Evolutionary conservation across 2,888 invertebrate species (phyloP), one percentile per base, ranked within the genome.

Genomic region (Melinopterus prodromus): DNA sequence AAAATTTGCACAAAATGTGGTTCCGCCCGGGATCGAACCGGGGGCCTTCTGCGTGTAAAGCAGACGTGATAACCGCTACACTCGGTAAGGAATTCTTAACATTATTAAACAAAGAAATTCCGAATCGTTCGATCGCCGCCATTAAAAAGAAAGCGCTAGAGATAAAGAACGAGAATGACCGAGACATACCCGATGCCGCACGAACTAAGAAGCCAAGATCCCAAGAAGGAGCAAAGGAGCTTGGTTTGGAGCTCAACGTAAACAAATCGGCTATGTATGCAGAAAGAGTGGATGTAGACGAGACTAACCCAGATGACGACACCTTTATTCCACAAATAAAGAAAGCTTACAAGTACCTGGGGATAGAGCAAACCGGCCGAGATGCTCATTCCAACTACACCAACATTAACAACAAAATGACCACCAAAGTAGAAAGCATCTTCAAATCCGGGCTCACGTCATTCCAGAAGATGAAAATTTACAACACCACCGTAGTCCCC

Each of bases 11-110:
- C 26, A 84, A 82, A 81, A 81, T 82, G 71, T 89, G 88, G 88
- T 89, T 89, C 88, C 88, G 88, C 88, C 89, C 89, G 89, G 89
- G 89, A 87, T 89, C 89, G 89, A 89, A 89, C 89, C 89, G 89
- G 89, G 88, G 89, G 87, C 89, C 89, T 88, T 89, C 88, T 89
- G 89, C 89, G 89, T 89, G 89, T 89, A 87, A 89, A 89, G 88
- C 89, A 89, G 88, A 89, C 88, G 89, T 88, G 88, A 89, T 89
- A 88, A 88, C 88, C 88, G 86, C 88, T 88, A 88, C 88, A n/a
- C n/a, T n/a, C n/a, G n/a, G n/a, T n/a, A n/a, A n/a, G n/a, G n/a
- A n/a, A n/a, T n/a, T n/a, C n/a, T n/a, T n/a, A n/a, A n/a, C n/a
- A n/a, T n/a, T n/a, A n/a, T n/a, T n/a, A n/a, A n/a, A n/a, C n/a